Evolutionary conservation across 2,797 vertebrate genomes (phyloP).

Genomic region (Threskiornis aethiopicus): DNA sequence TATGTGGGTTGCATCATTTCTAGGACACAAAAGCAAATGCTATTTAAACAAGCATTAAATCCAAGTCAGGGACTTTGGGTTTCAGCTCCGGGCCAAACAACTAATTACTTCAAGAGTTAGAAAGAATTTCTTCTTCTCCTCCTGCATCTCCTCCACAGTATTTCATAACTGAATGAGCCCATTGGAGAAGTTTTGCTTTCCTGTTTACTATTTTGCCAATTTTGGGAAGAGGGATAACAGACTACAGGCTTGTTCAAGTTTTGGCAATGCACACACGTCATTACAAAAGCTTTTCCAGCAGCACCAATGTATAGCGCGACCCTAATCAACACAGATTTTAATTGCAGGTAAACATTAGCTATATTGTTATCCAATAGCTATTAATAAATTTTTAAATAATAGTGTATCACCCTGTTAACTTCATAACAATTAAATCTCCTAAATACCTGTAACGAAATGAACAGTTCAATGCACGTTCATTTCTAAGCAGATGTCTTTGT

Average conservation of each 20-base stretch:
- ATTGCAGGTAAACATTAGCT: neutral
- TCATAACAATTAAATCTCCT: neutral
- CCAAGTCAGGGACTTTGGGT: neutral
- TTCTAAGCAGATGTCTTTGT: neutral
- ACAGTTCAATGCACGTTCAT: neutral
- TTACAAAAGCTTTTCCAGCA: neutral
- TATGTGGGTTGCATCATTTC: neutral
- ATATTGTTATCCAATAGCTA: neutral
- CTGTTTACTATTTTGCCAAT: neutral
- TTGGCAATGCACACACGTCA: neutral
- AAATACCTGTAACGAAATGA: neutral
- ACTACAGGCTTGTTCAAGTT: neutral
- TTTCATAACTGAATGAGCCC: neutral
- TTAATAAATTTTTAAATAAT: neutral
- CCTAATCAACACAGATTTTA: neutral
- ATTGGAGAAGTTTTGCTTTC: neutral
- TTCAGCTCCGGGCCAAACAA: neutral
- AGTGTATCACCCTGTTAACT: neutral
- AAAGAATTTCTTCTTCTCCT: neutral
- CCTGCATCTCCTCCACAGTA: neutral
- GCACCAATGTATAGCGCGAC: neutral
- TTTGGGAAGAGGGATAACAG: neutral
- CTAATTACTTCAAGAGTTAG: neutral
- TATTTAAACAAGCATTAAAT: conserved; percentile 22
- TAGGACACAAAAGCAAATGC: neutral